Evolutionary conservation across 2,113 vertebrate genomes (phyloP).

Genomic region (Strix uralensis): DNA sequence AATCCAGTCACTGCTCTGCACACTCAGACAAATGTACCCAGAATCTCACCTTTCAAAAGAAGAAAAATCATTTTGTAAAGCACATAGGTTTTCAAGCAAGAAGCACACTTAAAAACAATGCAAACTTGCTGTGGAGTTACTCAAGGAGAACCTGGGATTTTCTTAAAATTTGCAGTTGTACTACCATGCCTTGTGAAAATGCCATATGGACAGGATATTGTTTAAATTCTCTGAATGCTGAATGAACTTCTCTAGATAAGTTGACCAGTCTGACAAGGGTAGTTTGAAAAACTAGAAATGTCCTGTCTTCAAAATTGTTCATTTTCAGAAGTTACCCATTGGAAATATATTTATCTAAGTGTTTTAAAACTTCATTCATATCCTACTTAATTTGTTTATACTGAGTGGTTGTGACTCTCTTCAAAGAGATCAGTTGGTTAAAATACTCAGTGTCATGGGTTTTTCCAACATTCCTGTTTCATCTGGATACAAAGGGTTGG

Average conservation of each 20-base stretch:
- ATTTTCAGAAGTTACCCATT: neutral
- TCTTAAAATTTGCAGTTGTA: neutral
- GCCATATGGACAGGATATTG: neutral
- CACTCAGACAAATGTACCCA: neutral
- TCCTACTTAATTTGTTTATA: neutral
- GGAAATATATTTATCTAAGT: neutral
- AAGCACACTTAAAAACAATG: neutral
- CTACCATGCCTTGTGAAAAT: neutral
- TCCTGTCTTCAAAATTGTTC: neutral
- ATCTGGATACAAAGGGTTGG: neutral
- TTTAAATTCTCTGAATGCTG: neutral
- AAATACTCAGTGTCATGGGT: neutral
- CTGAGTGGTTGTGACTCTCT: neutral
- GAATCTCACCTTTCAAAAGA: neutral
- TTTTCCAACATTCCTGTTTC: neutral
- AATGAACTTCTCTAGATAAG: neutral
- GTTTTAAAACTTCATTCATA: neutral
- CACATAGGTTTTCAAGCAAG: neutral
- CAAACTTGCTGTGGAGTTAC: neutral
- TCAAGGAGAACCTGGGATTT: neutral
- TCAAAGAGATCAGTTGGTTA: neutral
- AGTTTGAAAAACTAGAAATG: neutral
- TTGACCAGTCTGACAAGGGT: neutral
- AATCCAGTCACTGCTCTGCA: neutral
- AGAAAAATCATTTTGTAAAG: neutral